Evolutionary conservation across 1,140 invertebrate species (phyloP).

Genomic region (Oscheius sp.): DNA sequence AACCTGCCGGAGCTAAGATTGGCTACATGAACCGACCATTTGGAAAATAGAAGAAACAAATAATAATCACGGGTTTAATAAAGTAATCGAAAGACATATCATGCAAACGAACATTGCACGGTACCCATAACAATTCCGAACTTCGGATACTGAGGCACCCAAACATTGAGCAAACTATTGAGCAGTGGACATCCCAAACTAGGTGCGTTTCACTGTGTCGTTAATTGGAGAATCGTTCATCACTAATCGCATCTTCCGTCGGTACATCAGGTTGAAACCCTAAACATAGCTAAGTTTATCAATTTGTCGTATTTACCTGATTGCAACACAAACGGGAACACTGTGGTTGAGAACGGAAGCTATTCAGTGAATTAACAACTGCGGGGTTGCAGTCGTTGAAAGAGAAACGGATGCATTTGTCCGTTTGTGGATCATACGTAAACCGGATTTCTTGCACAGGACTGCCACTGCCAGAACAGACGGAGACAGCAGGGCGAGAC

Average conservation of each 20-base stretch:
- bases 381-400: slow-evolving; percentile 5
- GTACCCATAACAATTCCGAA: slow-evolving; percentile 13
- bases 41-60: slow-evolving; percentile 12
- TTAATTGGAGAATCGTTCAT: slow-evolving; percentile 30
- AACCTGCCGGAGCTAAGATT: slow-evolving; percentile 44
- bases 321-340: slow-evolving; percentile 27
- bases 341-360: slow-evolving; percentile 17
- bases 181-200: background rate
- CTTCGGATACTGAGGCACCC: slow-evolving; percentile 17
- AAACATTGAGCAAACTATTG: slow-evolving; percentile 10
- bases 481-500: slow-evolving; percentile 23
- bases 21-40: slow-evolving; percentile 46
- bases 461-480: background rate
- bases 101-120: background rate
- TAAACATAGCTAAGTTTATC: background rate
- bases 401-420: slow-evolving; percentile 20
- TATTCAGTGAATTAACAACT: slow-evolving; percentile 18
- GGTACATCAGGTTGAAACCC: slow-evolving; percentile 27
- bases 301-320: background rate
- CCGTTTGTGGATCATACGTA: slow-evolving; percentile 25
- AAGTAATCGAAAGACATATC: background rate
- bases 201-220: background rate
- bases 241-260: slow-evolving; percentile 14
- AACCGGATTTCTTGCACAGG: slow-evolving; percentile 29
- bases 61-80: background rate